Base-by-base conservation (phyloP, 2,113 vertebrate species). In the Syngnathus typhle region DNA sequence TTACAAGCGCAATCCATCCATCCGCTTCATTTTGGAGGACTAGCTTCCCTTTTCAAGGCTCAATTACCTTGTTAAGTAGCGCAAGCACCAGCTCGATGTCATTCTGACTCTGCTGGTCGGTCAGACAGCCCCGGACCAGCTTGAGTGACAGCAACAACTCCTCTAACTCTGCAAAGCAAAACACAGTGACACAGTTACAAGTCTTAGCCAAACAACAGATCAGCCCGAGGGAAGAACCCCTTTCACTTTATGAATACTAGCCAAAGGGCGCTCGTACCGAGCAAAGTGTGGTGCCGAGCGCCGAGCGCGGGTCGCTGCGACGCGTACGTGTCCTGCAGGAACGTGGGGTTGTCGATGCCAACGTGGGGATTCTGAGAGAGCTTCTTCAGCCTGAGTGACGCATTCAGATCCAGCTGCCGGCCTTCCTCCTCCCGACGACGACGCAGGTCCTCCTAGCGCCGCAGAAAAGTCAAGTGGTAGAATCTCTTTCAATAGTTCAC, bases 321-420 rank as follows among this genome's bases (percentile, higher is more conserved):
- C 0, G 70, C 58, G 58, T 75, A 61, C 1, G 70, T 15, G 66
- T 82, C 97, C 64, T 96, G 92, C 21, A 94, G 94, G 91, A 99
- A 99, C 72, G 96, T 96, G 62, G 97, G 97, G 82, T 99, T 99
- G 91, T 99, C 97, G 77, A 99, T 99, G 89, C 97, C 97, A 70
- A 93, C 93, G 87, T 95, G 96, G 65, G 97, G 95, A 85, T 96
- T 95, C 67, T 99, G 97, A 70, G 97, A 93, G 72, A 99, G 91
- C 77, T 98, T 96, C 84, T 96, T 94, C 78, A 99, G 93, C 78
- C 96, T 91, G 85, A 98, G 93, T 8, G 97, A 99, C 77, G 97
- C 91, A 83, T 95, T 98, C 70, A 98, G 92, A 75, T 99, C 97
- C 74, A 99, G 90, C 81, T 91, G 93, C 67, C 89, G 87, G 3